Base-by-base conservation (phyloP, 2,113 vertebrate species). In the human (Homo sapiens) region DNA sequence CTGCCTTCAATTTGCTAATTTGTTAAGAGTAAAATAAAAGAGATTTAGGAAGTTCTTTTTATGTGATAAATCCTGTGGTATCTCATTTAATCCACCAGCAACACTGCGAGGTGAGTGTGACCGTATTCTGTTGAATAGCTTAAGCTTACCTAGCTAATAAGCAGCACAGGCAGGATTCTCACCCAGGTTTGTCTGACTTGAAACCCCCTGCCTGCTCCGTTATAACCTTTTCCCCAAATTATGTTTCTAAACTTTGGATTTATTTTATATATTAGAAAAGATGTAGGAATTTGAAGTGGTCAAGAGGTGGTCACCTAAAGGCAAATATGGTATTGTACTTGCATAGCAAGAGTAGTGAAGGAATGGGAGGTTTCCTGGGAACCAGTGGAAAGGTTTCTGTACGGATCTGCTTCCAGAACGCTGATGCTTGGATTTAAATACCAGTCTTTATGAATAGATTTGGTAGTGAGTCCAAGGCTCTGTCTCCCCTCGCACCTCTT, bases 241-340 rank as follows among this genome's bases (percentile, higher is more conserved):
- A 48, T 88, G n/a, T 55, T 89, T 61, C 25, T 78, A 68, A 95
- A 57, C 52, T 38, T n/a, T 9, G 43, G 40, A 55, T 64, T 89
- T 40, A 12, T 61, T 95, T 92, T 43, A 5, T 64, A 10, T 81
- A 1, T 84, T 89, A 72, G 78, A 90, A 89, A 89, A 96, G 73
- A 45, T n/a, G 70, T 70, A 45, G 55, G 43, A 52, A 61, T 75
- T 40, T 55, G 84, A 93, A 64, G 40, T 7, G 16, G 61, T 64
- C 73, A 79, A 12, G 73, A 64, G 38, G 8, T 85, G 61, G 57
- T 82, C 84, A 27, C 25, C 43, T 6, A 23, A 23, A 50, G 50
- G 52, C 76, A 85, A 57, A 9, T 5, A 0, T 10, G 57, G 40
- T 20, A 40, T 35, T n/a, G 25, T 45, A 88, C 14, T 45, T 61